Percentiles rank a stretch among this genome's conserved stretches.
These are phyloP conservation scores for Lepidotrigona ventralis DNA, from an alignment of 1,140 invertebrate genomes.

Conservation along the genomic window DNA sequence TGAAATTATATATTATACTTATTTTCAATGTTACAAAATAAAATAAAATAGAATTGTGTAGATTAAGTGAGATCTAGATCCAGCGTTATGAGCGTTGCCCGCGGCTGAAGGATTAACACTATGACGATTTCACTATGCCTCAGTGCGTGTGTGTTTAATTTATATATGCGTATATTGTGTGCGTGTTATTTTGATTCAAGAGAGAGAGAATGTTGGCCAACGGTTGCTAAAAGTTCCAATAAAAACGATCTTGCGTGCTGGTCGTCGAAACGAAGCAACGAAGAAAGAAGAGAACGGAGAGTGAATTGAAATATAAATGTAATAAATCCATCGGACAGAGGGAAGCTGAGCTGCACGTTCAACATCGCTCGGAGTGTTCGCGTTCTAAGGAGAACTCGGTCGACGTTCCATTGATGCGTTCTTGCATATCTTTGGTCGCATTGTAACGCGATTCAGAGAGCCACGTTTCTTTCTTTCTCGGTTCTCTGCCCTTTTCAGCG, in stretches of 20 bases:
- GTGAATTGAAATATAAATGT: constrained; percentile 32
- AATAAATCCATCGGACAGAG: constrained; percentile 28
- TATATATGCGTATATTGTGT: no score
- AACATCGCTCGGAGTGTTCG: constrained; percentile 10
- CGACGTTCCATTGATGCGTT: constrained; percentile 39
- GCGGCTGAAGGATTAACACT: no score
- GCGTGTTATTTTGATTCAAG: no score
- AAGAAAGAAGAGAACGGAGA: neutral
- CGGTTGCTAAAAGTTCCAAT: neutral
- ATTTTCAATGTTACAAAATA: no score
- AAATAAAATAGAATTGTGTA: no score
- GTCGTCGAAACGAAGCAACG: neutral
- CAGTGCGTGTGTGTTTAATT: no score
- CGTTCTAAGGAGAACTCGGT: neutral
- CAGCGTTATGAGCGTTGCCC: no score
- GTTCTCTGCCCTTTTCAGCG: neutral
- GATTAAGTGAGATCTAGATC: no score
- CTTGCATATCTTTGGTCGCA: constrained; percentile 5
- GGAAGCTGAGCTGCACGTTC: neutral
- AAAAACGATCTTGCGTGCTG: neutral
- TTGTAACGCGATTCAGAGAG: constrained; percentile 21
- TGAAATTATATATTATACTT: no score
- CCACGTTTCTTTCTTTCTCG: neutral
- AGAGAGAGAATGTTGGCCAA: no score
- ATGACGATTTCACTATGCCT: no score